Evolutionary conservation across 2,113 vertebrate species (phyloP).

Genomic region (Bufo bufo): DNA sequence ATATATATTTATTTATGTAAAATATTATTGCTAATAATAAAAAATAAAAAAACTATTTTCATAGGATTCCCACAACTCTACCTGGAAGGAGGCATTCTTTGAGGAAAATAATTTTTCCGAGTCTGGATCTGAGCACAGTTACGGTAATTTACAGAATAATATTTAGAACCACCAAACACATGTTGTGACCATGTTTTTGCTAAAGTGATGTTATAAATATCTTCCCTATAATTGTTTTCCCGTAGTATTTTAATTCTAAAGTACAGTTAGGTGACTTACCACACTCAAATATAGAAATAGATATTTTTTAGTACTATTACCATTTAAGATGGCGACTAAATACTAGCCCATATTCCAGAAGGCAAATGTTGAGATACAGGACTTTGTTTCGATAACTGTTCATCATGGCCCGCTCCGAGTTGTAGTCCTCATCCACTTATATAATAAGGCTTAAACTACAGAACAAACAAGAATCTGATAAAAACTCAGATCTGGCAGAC

Average conservation of each 20-base stretch:
- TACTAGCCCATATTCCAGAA: not conserved
- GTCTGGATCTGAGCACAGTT: not conserved
- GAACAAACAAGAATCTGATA: no score
- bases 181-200: not conserved
- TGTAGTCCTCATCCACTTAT: no score
- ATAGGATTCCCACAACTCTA: slow-evolving; percentile 55
- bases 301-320: not conserved
- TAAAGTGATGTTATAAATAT: not conserved
- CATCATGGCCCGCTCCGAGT: not conserved
- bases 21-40: not conserved
- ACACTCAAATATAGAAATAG: not conserved
- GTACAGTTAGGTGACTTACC: no score
- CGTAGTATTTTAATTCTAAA: no score
- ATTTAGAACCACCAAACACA: not conserved
- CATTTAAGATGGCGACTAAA: not conserved
- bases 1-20: no score
- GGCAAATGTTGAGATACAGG: not conserved
- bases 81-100: not conserved
- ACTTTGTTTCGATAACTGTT: not conserved
- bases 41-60: not conserved
- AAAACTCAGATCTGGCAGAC: no score
- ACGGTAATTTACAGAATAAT: slow-evolving; percentile 58
- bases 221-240: not conserved
- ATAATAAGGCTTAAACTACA: no score
- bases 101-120: slow-evolving; percentile 55